Conservation (phyloP, 23 tunicate species). For the Phallusia fumigata region DNA sequence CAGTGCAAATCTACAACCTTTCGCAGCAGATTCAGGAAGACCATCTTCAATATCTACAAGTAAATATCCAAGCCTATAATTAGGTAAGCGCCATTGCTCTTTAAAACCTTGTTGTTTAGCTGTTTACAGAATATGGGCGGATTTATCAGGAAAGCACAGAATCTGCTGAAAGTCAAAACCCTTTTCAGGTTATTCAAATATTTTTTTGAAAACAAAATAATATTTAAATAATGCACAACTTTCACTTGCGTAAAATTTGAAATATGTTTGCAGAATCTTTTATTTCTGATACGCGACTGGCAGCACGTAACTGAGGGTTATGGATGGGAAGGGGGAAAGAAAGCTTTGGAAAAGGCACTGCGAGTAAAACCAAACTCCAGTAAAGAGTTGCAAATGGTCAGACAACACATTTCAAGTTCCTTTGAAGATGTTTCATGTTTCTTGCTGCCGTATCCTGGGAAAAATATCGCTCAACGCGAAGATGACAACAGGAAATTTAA, state of each 20-base stretch:
- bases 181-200: background rate
- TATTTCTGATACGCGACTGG: background rate
- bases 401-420: background rate
- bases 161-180: background rate
- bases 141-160: background rate
- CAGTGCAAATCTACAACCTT: conserved; percentile 57
- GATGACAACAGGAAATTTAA: background rate
- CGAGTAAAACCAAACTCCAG: background rate
- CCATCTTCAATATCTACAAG: conserved; percentile 52
- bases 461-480: background rate
- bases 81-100: too few species aligned
- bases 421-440: background rate
- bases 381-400: background rate
- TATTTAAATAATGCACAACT: background rate
- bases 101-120: background rate
- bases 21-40: conserved; percentile 45
- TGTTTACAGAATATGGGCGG: background rate
- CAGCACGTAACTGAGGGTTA: background rate
- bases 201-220: background rate
- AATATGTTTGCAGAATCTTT: too few species aligned
- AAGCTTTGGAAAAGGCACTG: background rate
- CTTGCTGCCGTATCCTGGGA: background rate
- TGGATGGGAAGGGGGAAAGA: background rate
- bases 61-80: background rate
- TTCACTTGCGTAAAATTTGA: background rate